Evolutionary conservation across 2,797 vertebrate species (phyloP).

Genomic region (Micropoecilia bifurca): DNA sequence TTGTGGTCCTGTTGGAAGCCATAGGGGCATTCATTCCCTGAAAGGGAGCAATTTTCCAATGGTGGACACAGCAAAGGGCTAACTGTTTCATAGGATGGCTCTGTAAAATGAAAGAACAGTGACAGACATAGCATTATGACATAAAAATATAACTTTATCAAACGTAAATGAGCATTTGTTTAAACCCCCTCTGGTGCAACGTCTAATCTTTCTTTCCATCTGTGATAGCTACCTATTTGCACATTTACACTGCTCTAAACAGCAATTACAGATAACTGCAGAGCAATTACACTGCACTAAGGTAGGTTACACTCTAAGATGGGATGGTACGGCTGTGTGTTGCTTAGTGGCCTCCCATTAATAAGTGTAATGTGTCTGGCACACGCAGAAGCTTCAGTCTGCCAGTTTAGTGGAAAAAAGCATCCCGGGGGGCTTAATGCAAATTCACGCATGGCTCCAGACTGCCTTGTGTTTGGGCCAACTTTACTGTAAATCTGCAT

Average conservation of each 20-base stretch:
- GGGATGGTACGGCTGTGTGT: constrained; percentile 50
- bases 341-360: constrained; percentile 58
- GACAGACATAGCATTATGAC: background rate
- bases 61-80: constrained; percentile 83
- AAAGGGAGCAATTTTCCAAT: constrained; percentile 84
- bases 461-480: constrained; percentile 29
- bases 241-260: constrained; percentile 70
- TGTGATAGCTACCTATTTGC: constrained; percentile 72
- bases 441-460: constrained; percentile 16
- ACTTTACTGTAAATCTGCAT: constrained; percentile 35
- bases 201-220: constrained; percentile 51
- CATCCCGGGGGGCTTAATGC: constrained; percentile 18
- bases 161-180: constrained; percentile 14
- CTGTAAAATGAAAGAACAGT: constrained; percentile 55
- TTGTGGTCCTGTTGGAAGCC: constrained; percentile 84
- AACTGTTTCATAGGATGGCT: constrained; percentile 85
- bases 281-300: constrained; percentile 60
- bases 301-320: constrained; percentile 55
- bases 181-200: constrained; percentile 42
- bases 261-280: constrained; percentile 78
- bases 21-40: constrained; percentile 79
- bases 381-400: constrained; percentile 22
- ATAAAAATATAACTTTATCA: constrained; percentile 15
- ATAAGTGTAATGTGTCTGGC: constrained; percentile 44
- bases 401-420: constrained; percentile 10